These are phyloP conservation scores for Brachynemurus nebulosus DNA, from an alignment of 2,888 invertebrate species.

Conservation along the genomic window DNA sequence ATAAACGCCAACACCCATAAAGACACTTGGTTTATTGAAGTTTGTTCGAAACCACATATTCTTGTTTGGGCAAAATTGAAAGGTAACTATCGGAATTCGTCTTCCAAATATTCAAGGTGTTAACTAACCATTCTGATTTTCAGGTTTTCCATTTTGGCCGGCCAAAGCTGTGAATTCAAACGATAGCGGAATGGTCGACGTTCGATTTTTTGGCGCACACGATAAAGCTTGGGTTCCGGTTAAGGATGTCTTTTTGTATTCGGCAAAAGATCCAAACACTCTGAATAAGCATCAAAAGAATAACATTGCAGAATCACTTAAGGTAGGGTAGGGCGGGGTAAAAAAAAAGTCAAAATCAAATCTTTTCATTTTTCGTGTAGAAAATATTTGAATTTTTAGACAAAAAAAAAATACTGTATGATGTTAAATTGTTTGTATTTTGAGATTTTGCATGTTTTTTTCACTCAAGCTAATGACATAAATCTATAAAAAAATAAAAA, in stretches of 20 bases:
- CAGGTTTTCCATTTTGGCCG: conserved; percentile 92
- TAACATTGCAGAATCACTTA: conserved; percentile 46
- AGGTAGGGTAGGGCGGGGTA: conserved; percentile 26
- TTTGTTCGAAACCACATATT: conserved; percentile 79
- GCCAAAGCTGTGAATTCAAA: conserved; percentile 75
- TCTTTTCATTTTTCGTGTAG: too few relatives aligned
- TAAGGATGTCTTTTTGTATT: conserved; percentile 72
- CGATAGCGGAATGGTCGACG: conserved; percentile 59
- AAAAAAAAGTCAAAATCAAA: background rate
- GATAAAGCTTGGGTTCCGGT: conserved; percentile 84
- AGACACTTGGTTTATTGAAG: conserved; percentile 81
- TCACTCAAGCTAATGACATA: too few relatives aligned
- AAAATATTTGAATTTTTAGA: too few relatives aligned
- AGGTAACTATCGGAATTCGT: conserved; percentile 32
- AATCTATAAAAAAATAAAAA: too few relatives aligned
- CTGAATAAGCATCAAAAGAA: conserved; percentile 42
- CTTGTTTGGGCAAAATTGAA: conserved; percentile 94
- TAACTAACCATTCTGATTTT: conserved; percentile 14
- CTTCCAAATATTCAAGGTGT: background rate
- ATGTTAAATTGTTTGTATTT: too few relatives aligned
- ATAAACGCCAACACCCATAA: conserved; percentile 66
- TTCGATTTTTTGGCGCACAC: conserved; percentile 90
- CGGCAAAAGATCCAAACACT: conserved; percentile 56
- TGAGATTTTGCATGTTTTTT: too few relatives aligned
- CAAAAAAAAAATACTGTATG: too few relatives aligned